Conservation (phyloP, 2,888 invertebrate species). For the Eremobia ochroleuca region DNA sequence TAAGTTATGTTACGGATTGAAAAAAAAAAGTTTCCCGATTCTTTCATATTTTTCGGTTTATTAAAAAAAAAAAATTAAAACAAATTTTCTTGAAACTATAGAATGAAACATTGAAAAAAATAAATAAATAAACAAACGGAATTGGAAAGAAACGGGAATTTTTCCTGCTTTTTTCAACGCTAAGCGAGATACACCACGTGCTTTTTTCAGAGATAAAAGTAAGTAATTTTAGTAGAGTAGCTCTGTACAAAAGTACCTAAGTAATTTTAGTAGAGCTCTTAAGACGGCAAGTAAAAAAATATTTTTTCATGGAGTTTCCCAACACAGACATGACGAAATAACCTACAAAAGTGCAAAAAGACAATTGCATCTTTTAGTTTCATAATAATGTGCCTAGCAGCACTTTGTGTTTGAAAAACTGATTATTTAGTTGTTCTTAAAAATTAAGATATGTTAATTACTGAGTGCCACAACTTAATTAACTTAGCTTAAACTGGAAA, state of each 20-base stretch:
- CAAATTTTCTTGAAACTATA: no score
- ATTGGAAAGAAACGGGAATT: no score
- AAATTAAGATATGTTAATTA: conserved; percentile 5
- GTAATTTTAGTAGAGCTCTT: background rate
- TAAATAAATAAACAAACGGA: no score
- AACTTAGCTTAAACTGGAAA: conserved; percentile 18
- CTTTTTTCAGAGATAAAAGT: background rate
- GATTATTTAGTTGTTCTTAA: conserved; percentile 1
- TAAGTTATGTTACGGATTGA: no score
- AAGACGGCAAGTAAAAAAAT: conserved; percentile 7
- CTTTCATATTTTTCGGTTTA: no score
- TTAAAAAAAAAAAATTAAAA: no score
- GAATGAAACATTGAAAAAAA: no score
- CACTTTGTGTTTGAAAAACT: background rate
- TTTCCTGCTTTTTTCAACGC: no score
- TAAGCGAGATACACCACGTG: background rate
- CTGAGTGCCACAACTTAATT: conserved; percentile 17
- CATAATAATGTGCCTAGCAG: background rate
- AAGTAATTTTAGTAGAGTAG: background rate
- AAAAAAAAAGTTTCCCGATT: no score
- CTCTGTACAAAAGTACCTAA: no score
- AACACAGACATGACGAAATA: background rate
- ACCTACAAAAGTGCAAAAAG: conserved; percentile 2
- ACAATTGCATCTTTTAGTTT: conserved; percentile 10
- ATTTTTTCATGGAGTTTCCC: background rate